Percentiles rank a stretch among this genome's conserved stretches.
Conservation (phyloP, 2,113 vertebrate genomes). For the Megaceryle torquata region DNA sequence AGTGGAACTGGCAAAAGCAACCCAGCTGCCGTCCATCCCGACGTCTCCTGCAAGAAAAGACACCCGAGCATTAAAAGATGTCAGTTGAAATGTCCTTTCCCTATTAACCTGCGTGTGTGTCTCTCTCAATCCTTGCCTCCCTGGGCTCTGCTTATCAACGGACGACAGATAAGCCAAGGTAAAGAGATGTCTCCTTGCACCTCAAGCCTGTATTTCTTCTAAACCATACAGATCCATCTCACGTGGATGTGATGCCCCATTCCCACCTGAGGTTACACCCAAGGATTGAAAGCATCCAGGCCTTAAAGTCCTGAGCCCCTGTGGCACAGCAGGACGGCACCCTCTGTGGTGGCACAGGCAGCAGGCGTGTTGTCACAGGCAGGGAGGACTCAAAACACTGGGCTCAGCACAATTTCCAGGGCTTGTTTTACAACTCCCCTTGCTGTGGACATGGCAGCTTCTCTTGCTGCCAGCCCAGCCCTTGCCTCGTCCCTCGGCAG, state of each 20-base stretch:
- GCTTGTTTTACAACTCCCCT: not conserved
- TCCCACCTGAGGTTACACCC: not conserved
- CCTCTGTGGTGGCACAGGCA: not conserved
- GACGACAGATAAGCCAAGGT: constrained; percentile 56
- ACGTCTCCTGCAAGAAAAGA: not conserved
- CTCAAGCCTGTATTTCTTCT: not conserved
- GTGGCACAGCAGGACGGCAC: not conserved
- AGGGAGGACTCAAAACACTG: not conserved
- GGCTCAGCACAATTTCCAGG: not conserved
- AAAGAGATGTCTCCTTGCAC: not conserved
- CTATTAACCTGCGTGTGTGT: not conserved
- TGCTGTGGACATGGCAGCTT: not conserved
- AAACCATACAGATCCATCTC: not conserved
- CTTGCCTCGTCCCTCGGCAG: not conserved
- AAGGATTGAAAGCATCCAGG: not conserved
- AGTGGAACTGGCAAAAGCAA: not conserved
- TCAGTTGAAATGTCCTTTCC: not conserved
- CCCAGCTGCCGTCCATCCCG: not conserved
- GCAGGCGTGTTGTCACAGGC: not conserved
- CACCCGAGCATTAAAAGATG: not conserved
- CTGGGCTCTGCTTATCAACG: not conserved
- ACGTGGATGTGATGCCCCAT: not conserved
- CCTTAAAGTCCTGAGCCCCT: not conserved
- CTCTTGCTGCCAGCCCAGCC: not conserved
- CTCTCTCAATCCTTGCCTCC: not conserved